Percentiles rank a stretch among this genome's conserved stretches.
phyloP scores from a whole-genome alignment of 2,113 vertebrate species.

The Tricholaema leucomelas region DNA sequence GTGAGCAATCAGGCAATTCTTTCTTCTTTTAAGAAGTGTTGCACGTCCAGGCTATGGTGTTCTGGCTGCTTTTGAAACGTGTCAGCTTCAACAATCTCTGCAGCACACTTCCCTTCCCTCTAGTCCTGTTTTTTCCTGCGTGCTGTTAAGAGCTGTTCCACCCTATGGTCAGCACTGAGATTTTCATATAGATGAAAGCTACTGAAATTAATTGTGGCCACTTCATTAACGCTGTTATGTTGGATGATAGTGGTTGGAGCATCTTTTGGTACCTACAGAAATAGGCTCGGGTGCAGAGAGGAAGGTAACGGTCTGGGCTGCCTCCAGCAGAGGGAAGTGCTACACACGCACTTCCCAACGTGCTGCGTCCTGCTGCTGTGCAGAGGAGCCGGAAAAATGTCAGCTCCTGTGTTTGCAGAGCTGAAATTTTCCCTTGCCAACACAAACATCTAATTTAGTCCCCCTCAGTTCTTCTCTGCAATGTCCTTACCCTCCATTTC shows the following conservation, averaged over 20 bases:
- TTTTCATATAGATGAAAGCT: conserved; percentile 14
- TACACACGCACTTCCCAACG: neutral
- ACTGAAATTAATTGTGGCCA: neutral
- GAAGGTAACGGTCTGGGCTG: conserved; percentile 54
- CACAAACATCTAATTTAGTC: neutral
- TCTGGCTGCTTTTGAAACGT: neutral
- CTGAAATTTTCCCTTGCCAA: neutral
- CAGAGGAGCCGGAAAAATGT: neutral
- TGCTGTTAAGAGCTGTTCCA: neutral
- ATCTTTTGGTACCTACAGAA: neutral
- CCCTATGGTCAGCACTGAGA: neutral
- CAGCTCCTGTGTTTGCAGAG: neutral
- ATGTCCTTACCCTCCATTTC: neutral
- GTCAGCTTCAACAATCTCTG: conserved; percentile 32
- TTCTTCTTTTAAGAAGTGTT: conserved; percentile 37
- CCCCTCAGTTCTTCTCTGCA: rapidly evolving
- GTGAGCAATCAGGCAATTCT: conserved; percentile 7
- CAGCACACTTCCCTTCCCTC: neutral
- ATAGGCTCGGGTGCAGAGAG: neutral
- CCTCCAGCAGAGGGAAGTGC: conserved; percentile 67
- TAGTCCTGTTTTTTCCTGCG: rapidly evolving
- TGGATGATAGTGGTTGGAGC: neutral
- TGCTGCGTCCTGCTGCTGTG: neutral
- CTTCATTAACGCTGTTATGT: neutral
- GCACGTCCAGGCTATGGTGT: neutral